These are phyloP conservation scores for Oxyruncus cristatus DNA, from an alignment of 2,113 vertebrate genomes.

Conservation along the genomic window DNA sequence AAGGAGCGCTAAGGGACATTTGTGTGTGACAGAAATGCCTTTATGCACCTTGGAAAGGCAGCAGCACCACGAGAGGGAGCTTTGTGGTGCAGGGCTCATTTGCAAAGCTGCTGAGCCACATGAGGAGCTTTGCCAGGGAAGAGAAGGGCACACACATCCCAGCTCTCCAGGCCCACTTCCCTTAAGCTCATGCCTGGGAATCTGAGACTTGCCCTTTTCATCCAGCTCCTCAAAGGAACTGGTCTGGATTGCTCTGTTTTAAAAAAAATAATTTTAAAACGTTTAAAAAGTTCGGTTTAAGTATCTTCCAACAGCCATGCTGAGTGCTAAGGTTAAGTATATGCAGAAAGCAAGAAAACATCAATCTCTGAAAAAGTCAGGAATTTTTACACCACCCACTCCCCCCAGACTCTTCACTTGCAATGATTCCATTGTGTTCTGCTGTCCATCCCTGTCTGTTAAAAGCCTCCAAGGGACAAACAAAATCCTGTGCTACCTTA, in stretches of 20 bases:
- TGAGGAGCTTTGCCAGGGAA: background rate
- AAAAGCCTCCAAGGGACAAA: background rate
- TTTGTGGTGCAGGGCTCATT: background rate
- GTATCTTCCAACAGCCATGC: background rate
- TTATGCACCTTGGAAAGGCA: background rate
- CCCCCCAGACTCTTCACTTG: background rate
- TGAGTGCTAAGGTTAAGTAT: background rate
- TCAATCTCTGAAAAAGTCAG: background rate
- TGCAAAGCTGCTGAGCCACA: background rate
- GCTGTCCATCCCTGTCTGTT: background rate
- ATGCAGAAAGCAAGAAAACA: background rate
- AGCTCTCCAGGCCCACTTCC: background rate
- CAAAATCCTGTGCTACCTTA: background rate
- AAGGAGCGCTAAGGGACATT: background rate
- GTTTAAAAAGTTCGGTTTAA: background rate
- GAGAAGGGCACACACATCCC: background rate
- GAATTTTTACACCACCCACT: background rate
- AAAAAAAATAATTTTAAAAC: background rate
- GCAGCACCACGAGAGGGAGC: conserved; percentile 44
- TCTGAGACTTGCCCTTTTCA: background rate
- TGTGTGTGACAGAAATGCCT: background rate
- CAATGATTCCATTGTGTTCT: background rate
- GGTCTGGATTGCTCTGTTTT: background rate
- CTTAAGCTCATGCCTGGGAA: background rate
- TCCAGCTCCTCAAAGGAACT: background rate